These are phyloP conservation scores for Apostichopus japonicus DNA, from an alignment of 35 echinoderm and acorn worm genomes.

Conservation along the genomic window DNA sequence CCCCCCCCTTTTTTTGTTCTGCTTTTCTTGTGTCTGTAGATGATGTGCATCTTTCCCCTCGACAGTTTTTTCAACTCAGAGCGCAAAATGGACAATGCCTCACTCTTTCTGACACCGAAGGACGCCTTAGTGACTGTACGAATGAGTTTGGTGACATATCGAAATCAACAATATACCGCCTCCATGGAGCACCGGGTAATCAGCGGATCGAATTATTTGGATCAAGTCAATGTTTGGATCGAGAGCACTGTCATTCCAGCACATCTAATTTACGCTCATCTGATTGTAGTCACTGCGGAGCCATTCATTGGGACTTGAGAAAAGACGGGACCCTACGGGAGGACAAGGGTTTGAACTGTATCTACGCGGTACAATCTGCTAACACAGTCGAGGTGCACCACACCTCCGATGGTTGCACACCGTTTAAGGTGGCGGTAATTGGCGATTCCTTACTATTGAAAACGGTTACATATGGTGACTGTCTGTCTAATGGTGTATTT, in stretches of 20 bases:
- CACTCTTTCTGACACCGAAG: background rate
- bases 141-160: background rate
- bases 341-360: conserved; percentile 28
- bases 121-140: background rate
- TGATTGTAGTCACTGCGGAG: conserved; percentile 45
- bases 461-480: background rate
- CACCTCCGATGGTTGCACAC: conserved; percentile 9
- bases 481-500: background rate
- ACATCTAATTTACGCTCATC: conserved; percentile 32
- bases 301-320: conserved; percentile 27
- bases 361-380: background rate
- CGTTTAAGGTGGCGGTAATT: background rate
- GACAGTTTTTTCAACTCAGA: conserved; percentile 12
- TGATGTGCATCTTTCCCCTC: background rate
- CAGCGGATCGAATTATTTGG: conserved; percentile 11
- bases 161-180: conserved; percentile 2
- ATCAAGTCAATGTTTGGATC: background rate
- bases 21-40: no score
- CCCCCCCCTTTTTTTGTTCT: no score
- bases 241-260: conserved; percentile 10
- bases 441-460: background rate
- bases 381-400: background rate
- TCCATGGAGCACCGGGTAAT: conserved; percentile 6
- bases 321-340: conserved; percentile 28
- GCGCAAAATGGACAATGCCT: background rate